Evolutionary conservation across 2,797 vertebrate genomes (phyloP).

Genomic region (Trematomus bernacchii): DNA sequence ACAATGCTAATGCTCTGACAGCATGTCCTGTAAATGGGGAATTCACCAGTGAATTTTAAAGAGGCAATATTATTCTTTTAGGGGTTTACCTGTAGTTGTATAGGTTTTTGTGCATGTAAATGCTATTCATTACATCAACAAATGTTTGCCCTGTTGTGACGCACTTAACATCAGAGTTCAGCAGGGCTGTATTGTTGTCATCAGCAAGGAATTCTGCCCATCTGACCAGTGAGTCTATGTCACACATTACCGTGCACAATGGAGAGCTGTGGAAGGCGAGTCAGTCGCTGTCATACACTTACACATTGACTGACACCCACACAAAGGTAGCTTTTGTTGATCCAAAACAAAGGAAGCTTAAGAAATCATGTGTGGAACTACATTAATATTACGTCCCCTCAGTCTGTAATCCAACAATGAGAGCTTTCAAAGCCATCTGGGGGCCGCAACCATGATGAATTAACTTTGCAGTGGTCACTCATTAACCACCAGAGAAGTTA

Average conservation of each 20-base stretch:
- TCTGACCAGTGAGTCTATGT: slow-evolving; percentile 37
- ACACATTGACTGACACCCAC: slow-evolving; percentile 53
- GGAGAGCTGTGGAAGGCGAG: slow-evolving; percentile 42
- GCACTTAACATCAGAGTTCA: slow-evolving; percentile 3
- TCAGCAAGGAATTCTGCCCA: slow-evolving; percentile 1
- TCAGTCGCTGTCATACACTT: slow-evolving; percentile 50
- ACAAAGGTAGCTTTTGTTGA: slow-evolving; percentile 70
- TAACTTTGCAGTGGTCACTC: slow-evolving; percentile 16
- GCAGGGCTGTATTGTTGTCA: not conserved
- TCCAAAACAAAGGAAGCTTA: slow-evolving; percentile 54
- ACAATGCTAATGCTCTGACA: not conserved
- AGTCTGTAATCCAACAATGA: slow-evolving; percentile 23
- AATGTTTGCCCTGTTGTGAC: not conserved
- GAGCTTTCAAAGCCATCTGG: slow-evolving; percentile 34
- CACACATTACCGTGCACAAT: slow-evolving; percentile 41
- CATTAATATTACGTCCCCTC: slow-evolving; percentile 36
- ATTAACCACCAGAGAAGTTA: not conserved
- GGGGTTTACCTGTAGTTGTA: no score
- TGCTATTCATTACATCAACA: not conserved
- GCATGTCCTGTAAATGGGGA: not conserved
- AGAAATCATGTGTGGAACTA: slow-evolving; percentile 38
- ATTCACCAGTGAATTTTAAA: not conserved
- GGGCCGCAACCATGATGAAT: slow-evolving; percentile 8
- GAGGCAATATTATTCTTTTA: no score
- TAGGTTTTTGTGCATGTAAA: no score